A percentile compares a stretch with the other conserved stretches of the same genome.
phyloP scores from a whole-genome alignment of 2,797 vertebrate genomes.

The Carcharodon carcharias region DNA sequence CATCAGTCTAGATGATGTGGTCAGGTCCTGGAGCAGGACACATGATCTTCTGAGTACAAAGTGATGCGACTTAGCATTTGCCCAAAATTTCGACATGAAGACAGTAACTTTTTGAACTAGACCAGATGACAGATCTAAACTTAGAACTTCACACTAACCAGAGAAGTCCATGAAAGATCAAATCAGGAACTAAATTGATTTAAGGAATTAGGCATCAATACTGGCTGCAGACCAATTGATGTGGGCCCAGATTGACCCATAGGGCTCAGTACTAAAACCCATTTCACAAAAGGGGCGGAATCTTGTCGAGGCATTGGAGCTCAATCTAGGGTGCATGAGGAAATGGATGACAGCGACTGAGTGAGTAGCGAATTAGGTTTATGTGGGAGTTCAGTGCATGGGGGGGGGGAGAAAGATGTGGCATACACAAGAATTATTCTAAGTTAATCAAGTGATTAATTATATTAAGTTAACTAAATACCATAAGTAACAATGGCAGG shows the following conservation, averaged over 20 bases:
- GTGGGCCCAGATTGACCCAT: neutral
- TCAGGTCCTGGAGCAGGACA: neutral
- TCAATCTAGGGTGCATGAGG: too few species aligned
- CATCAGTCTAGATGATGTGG: neutral
- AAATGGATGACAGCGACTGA: too few species aligned
- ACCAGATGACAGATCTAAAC: neutral
- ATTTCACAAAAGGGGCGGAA: too few species aligned
- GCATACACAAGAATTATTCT: too few species aligned
- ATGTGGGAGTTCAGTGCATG: too few species aligned
- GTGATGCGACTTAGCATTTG: neutral
- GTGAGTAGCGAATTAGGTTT: too few species aligned
- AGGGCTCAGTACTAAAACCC: neutral
- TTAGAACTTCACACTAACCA: neutral
- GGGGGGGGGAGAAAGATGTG: too few species aligned
- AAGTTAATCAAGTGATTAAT: too few species aligned
- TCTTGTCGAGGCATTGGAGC: too few species aligned
- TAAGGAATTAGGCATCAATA: neutral
- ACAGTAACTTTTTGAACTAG: neutral
- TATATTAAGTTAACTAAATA: too few species aligned
- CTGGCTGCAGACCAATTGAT: neutral
- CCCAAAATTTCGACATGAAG: neutral
- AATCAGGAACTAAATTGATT: neutral
- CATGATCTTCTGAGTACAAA: neutral
- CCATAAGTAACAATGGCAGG: too few species aligned
- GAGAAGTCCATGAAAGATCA: neutral